These are phyloP conservation scores for Harpegnathos saltator DNA, from an alignment of 1,140 invertebrate species.

Conservation along the genomic window DNA sequence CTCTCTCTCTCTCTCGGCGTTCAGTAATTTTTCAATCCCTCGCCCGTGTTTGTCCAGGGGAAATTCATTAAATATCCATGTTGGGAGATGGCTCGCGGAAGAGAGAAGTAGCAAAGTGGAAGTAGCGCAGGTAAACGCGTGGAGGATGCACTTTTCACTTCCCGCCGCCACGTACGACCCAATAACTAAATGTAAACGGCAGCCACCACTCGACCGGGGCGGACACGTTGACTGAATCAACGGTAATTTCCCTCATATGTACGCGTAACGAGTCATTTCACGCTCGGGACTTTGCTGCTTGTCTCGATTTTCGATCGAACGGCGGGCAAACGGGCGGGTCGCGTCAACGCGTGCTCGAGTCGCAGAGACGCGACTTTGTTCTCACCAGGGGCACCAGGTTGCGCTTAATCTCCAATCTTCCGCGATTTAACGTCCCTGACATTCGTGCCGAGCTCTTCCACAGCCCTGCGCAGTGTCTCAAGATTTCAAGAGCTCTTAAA, in stretches of 20 bases:
- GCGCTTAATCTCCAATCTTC: neutral
- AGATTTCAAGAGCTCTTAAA: neutral
- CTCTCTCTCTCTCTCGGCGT: conserved; percentile 26
- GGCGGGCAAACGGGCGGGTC: too few species aligned
- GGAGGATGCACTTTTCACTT: conserved; percentile 58
- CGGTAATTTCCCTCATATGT: neutral
- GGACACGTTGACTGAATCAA: conserved; percentile 14
- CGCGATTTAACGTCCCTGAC: neutral
- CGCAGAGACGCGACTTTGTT: too few species aligned
- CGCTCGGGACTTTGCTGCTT: too few species aligned
- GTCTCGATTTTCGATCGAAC: too few species aligned
- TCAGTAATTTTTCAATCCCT: conserved; percentile 64
- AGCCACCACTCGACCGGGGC: neutral
- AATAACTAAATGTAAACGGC: conserved; percentile 35
- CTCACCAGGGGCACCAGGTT: too few species aligned
- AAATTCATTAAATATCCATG: conserved; percentile 69
- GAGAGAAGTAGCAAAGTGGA: too few species aligned
- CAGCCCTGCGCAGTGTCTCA: neutral
- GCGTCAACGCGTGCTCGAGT: too few species aligned
- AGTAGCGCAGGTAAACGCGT: neutral
- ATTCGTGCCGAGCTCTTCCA: neutral
- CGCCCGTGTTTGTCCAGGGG: conserved; percentile 45
- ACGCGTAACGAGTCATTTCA: too few species aligned
- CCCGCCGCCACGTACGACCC: conserved; percentile 27
- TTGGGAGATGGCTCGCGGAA: neutral